Conservation (phyloP, 2,113 vertebrate genomes). For the Suricata suricatta region DNA sequence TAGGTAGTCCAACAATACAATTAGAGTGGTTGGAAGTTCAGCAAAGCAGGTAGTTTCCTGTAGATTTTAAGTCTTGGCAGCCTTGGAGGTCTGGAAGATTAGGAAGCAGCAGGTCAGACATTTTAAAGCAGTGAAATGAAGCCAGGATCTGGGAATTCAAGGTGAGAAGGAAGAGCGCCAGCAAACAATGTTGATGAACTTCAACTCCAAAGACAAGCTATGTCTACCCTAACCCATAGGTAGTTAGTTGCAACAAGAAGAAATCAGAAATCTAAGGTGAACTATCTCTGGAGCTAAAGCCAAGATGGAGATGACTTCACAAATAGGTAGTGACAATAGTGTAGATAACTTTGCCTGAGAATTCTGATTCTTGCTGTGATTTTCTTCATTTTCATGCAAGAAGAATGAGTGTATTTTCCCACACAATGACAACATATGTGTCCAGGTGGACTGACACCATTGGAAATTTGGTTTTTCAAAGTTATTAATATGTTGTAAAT, state of each 20-base stretch:
- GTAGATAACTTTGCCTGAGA: background rate
- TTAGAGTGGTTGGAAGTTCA: background rate
- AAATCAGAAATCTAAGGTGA: background rate
- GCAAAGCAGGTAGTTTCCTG: background rate
- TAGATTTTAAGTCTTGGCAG: background rate
- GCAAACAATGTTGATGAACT: background rate
- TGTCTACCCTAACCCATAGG: background rate
- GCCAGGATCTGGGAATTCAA: background rate
- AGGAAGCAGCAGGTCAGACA: background rate
- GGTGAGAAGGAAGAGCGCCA: background rate
- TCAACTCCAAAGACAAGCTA: background rate
- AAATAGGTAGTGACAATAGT: background rate
- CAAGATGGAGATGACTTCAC: background rate
- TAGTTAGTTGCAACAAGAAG: background rate
- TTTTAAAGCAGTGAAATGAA: background rate
- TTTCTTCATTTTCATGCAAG: background rate
- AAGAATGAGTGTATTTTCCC: background rate
- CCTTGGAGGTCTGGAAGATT: background rate
- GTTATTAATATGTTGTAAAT: background rate
- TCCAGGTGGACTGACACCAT: background rate
- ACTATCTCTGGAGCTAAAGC: background rate
- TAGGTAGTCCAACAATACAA: background rate
- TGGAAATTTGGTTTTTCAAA: background rate
- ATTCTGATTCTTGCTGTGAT: conserved; percentile 9
- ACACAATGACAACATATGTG: background rate